These are phyloP conservation scores for Labroides dimidiatus DNA, from an alignment of 2,797 vertebrate species.

Conservation along the genomic window DNA sequence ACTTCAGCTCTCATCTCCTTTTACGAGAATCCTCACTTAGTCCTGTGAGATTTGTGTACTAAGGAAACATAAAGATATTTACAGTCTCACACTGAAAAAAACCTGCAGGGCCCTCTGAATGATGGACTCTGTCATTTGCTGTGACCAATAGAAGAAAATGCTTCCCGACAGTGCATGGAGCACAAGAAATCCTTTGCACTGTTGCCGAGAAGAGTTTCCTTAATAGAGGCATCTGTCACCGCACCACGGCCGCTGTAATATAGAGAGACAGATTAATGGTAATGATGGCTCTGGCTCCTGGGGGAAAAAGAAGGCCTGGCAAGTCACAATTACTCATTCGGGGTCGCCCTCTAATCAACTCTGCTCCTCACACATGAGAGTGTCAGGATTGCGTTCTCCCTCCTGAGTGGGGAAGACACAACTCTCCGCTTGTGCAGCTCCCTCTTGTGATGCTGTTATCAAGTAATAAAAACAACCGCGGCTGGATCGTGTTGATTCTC, in stretches of 20 bases:
- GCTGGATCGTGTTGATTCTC: conserved; percentile 58
- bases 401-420: conserved; percentile 53
- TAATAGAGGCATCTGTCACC: conserved; percentile 67
- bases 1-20: not conserved
- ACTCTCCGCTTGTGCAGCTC: conserved; percentile 23
- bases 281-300: conserved; percentile 63
- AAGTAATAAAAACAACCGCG: conserved; percentile 65
- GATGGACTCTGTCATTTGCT: conserved; percentile 12
- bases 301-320: conserved; percentile 56
- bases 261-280: conserved; percentile 71
- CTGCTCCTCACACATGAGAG: conserved; percentile 53
- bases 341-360: conserved; percentile 78
- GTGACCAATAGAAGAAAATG: conserved; percentile 28
- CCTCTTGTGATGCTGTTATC: conserved; percentile 51
- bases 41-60: not conserved
- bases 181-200: conserved; percentile 26
- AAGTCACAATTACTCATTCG: conserved; percentile 70
- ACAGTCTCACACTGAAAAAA: not conserved
- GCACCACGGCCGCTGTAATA: conserved; percentile 54
- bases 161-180: conserved; percentile 3
- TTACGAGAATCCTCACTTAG: not conserved
- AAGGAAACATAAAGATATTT: too few species aligned
- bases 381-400: conserved; percentile 63
- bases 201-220: conserved; percentile 42
- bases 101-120: not conserved